Conservation (phyloP, 2,113 vertebrate genomes). For the Prunella fulvescens region DNA sequence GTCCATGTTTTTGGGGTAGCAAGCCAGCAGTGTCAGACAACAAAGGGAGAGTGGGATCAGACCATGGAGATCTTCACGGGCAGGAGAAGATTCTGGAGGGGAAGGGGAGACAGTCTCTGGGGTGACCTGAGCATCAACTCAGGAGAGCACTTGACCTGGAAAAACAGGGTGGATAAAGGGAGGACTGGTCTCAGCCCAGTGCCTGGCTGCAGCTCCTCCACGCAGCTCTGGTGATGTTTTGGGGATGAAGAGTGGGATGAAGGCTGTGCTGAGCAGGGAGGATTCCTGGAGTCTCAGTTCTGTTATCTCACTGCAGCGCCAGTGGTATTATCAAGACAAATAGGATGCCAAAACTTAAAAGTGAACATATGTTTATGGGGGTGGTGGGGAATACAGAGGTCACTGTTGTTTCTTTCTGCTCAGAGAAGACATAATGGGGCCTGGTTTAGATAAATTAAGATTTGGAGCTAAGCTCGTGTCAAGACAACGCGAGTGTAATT, state of each 20-base stretch:
- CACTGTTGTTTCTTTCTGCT: constrained; percentile 40
- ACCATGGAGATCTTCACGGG: rapidly evolving
- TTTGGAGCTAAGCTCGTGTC: constrained; percentile 12
- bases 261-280: constrained; percentile 20
- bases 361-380: constrained; percentile 45
- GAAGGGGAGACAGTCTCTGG: not conserved
- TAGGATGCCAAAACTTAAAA: constrained; percentile 49
- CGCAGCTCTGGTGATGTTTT: rapidly evolving
- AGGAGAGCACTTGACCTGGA: not conserved
- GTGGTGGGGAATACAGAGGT: constrained; percentile 49
- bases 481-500: constrained; percentile 12
- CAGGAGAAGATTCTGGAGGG: rapidly evolving
- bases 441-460: constrained; percentile 56
- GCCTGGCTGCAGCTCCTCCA: not conserved
- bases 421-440: constrained; percentile 50
- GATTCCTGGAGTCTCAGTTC: not conserved
- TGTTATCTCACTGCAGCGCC: constrained; percentile 1
- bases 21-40: not conserved
- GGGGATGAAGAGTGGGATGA: not conserved
- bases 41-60: not conserved
- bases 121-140: not conserved
- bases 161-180: not conserved
- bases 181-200: not conserved
- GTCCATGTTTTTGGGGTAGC: not conserved
- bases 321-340: constrained; percentile 59